Base-by-base conservation (phyloP, 1,140 invertebrate genomes). In the Zaprionus tsacasi region DNA sequence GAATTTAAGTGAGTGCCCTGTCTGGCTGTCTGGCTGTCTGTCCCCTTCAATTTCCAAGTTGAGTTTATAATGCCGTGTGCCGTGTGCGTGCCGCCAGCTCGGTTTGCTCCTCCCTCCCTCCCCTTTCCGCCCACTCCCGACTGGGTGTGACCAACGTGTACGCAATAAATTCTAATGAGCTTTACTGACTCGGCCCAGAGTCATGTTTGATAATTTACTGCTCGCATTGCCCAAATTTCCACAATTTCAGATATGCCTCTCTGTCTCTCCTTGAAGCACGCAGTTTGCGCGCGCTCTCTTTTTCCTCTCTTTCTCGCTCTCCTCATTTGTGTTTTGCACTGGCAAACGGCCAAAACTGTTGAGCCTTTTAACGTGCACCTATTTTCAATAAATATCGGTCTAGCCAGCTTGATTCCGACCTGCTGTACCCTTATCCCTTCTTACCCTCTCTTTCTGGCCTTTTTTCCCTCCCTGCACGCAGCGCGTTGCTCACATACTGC, bases 91-190 rank as follows among this genome's bases (percentile, higher is more conserved):
- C 17, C 50, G 11, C 21, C 21, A 35, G 50, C 15, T 7, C 21
- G 38, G 38, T 58, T 25, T 38, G 4, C 15, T 21, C 12, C 35
- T 11, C 17, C 33, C 8, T 13, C 15, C 8, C 25, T 10, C 27
- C 17, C 3, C 13, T 1, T 2, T 21, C 40, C 52, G 65, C 21
- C 52, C 73, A 52, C 40, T 57, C 60, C 21, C 52, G 60, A 58
- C 76, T 76, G 82, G 82, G 82, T 82, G 82, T 86, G 82, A 86
- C 82, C 82, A 76, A 86, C 82, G 78, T 86, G 82, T 82, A 65
- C 79, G 82, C 82, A 87, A 86, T 86, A 86, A 86, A 86, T 86
- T 86, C 82, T 87, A 86, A 86, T 86, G 81, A 87, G 82, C 82
- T 82, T 86, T 81, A 69, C 77, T 63, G 76, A 82, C 82, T 81